Evolutionary conservation across 1,140 invertebrate genomes (phyloP).

Genomic region (Trialeurodes vaporariorum): DNA sequence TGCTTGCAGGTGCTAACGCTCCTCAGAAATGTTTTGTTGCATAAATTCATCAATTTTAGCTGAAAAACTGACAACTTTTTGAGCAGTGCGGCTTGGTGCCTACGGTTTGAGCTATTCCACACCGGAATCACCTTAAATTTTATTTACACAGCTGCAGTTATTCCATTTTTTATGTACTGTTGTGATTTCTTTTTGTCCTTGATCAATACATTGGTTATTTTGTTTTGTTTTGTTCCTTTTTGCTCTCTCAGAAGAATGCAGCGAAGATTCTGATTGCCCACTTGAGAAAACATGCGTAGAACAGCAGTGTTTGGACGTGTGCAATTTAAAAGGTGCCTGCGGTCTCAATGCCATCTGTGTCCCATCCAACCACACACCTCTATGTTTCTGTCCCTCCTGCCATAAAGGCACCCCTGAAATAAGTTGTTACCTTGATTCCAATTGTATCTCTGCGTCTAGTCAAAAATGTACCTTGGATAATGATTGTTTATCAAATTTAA

Average conservation of each 20-base stretch:
- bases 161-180: too few species aligned
- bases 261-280: constrained; percentile 77
- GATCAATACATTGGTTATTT: too few species aligned
- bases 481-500: background rate
- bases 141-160: too few species aligned
- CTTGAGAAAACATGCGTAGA: constrained; percentile 82
- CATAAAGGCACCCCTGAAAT: constrained; percentile 66
- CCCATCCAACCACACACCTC: constrained; percentile 65
- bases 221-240: background rate
- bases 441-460: background rate
- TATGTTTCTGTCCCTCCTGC: constrained; percentile 77
- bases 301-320: constrained; percentile 76
- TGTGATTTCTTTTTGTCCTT: too few species aligned
- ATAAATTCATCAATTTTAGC: too few species aligned
- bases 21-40: too few species aligned
- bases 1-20: too few species aligned
- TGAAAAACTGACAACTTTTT: too few species aligned
- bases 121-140: too few species aligned
- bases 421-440: constrained; percentile 39
- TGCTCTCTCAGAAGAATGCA: constrained; percentile 48
- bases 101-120: too few species aligned
- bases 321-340: constrained; percentile 71
- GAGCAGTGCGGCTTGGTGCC: too few species aligned
- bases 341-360: constrained; percentile 78
- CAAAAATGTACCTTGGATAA: background rate